Conservation (phyloP, 1,140 invertebrate species). For the Drosophila funebris region DNA sequence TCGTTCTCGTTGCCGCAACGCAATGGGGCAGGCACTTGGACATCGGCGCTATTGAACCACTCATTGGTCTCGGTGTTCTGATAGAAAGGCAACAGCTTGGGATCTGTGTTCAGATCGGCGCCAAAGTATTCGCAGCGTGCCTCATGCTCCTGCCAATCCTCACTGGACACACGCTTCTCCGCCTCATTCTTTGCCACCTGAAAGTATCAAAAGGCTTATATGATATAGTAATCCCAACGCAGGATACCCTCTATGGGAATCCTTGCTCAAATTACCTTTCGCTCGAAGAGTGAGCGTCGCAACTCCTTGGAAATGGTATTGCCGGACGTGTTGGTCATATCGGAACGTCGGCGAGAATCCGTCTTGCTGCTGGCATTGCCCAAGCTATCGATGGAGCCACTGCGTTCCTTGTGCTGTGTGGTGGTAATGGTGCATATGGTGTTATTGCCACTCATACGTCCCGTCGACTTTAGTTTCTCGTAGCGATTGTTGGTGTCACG, state of each 20-base stretch:
- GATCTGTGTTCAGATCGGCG: constrained; percentile 85
- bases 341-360: constrained; percentile 11
- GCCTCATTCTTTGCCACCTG: constrained; percentile 89
- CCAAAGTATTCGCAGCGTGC: constrained; percentile 86
- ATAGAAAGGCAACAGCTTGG: constrained; percentile 86
- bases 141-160: constrained; percentile 87
- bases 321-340: background rate
- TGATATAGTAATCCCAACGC: too few species aligned
- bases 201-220: background rate
- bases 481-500: constrained; percentile 48
- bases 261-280: constrained; percentile 79
- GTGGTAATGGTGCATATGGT: constrained; percentile 33
- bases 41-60: constrained; percentile 85
- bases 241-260: too few species aligned
- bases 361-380: background rate
- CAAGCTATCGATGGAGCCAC: background rate
- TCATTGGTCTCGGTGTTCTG: constrained; percentile 86
- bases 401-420: constrained; percentile 40
- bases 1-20: constrained; percentile 67
- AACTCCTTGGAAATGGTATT: constrained; percentile 65
- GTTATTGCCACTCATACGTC: constrained; percentile 44
- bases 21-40: constrained; percentile 81
- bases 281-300: constrained; percentile 90
- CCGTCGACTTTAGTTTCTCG: constrained; percentile 27
- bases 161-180: constrained; percentile 86